Conservation (phyloP, 2,888 invertebrate species). For the Andrena haemorrhoa region DNA sequence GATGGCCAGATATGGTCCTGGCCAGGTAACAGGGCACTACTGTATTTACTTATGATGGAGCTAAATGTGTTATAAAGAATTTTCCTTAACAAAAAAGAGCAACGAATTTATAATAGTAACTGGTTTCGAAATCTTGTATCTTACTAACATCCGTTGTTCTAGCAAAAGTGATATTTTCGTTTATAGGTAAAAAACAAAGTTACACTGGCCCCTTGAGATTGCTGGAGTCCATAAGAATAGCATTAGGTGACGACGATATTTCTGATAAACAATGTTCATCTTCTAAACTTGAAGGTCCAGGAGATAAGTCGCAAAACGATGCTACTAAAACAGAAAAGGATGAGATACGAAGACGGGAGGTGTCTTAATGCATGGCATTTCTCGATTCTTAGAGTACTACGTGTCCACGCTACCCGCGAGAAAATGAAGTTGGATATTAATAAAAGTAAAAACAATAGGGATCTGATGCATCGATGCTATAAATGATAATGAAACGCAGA, state of each 20-base stretch:
- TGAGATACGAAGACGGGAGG: conserved; percentile 82
- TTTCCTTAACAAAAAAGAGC: neutral
- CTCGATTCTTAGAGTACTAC: neutral
- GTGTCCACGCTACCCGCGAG: neutral
- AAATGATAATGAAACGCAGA: conserved; percentile 16
- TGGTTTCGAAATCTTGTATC: no score
- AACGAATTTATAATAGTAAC: neutral
- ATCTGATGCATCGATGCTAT: conserved; percentile 19
- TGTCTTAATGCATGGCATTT: conserved; percentile 74
- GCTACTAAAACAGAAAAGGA: conserved; percentile 26
- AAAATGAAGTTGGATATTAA: conserved; percentile 19
- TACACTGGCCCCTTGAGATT: conserved; percentile 87
- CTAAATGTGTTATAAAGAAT: neutral
- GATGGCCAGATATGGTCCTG: no score
- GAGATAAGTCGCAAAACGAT: conserved; percentile 70
- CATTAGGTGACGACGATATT: conserved; percentile 84
- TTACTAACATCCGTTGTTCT: neutral
- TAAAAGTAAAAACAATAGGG: conserved; percentile 4
- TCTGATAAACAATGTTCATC: conserved; percentile 1
- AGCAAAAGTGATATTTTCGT: neutral
- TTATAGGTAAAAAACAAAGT: conserved; percentile 88
- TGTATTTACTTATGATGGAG: neutral
- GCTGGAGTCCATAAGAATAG: conserved; percentile 88
- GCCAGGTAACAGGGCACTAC: no score
- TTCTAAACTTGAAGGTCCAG: conserved; percentile 59